Evolutionary conservation across 2,888 invertebrate genomes (phyloP).

Genomic region (Smittia sp.): DNA sequence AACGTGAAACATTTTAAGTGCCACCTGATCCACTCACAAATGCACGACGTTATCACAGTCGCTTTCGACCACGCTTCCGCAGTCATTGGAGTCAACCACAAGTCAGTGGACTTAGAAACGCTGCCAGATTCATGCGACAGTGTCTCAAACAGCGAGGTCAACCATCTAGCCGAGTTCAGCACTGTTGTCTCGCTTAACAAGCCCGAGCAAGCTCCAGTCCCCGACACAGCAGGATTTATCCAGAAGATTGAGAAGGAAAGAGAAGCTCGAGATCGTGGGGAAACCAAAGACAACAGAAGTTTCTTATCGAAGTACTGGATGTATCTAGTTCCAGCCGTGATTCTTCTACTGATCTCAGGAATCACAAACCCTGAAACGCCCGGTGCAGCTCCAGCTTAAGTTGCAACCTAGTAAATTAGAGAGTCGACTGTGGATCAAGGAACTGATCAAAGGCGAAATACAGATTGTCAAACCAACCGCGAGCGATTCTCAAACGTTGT

Average conservation of each 20-base stretch:
- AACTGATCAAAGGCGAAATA: no score
- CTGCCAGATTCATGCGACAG: slow-evolving; percentile 66
- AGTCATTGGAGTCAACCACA: slow-evolving; percentile 68
- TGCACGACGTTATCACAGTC: slow-evolving; percentile 75
- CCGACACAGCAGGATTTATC: slow-evolving; percentile 93
- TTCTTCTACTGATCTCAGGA: slow-evolving; percentile 86
- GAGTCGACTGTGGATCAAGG: background rate
- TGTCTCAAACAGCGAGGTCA: slow-evolving; percentile 48
- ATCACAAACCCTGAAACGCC: slow-evolving; percentile 74
- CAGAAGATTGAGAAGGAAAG: slow-evolving; percentile 90
- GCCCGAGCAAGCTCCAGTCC: slow-evolving; percentile 79
- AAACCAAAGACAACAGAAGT: slow-evolving; percentile 89
- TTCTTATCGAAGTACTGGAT: slow-evolving; percentile 99
- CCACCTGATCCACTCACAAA: slow-evolving; percentile 68
- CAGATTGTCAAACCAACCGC: background rate
- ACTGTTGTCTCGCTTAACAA: slow-evolving; percentile 77
- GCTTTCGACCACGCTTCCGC: slow-evolving; percentile 77
- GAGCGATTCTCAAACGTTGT: background rate
- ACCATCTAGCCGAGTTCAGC: slow-evolving; percentile 59
- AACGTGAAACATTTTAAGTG: slow-evolving; percentile 55
- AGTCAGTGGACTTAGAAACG: slow-evolving; percentile 72
- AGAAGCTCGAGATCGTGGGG: slow-evolving; percentile 83
- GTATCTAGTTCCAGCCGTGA: slow-evolving; percentile 93
- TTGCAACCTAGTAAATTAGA: background rate
- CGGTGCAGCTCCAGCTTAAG: background rate